These are phyloP conservation scores for Platerodrilus igneus DNA, from an alignment of 2,888 invertebrate species.

Conservation along the genomic window DNA sequence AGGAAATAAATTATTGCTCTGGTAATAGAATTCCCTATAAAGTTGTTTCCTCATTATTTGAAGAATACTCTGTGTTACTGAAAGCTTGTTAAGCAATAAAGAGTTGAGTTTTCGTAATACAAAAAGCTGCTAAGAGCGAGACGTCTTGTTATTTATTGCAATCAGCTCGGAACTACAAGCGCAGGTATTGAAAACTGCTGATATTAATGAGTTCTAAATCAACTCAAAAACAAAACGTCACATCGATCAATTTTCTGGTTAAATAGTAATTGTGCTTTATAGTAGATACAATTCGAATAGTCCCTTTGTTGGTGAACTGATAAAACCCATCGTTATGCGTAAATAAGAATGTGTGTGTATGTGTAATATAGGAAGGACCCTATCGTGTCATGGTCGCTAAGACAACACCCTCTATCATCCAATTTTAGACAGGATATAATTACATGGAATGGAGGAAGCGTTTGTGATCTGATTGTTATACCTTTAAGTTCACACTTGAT, in stretches of 20 bases:
- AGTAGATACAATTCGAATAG: no score
- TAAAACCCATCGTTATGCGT: no score
- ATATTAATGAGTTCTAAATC: conserved; percentile 34
- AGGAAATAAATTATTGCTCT: conserved; percentile 2
- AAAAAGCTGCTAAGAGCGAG: no score
- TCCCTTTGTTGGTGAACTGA: no score
- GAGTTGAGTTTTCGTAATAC: no score
- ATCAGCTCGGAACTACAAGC: conserved; percentile 32
- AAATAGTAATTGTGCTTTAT: no score
- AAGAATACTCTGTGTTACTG: no score
- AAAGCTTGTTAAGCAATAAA: no score
- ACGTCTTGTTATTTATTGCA: conserved; percentile 26
- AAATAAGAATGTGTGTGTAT: no score
- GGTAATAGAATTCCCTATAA: not conserved
- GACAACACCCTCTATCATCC: conserved; percentile 25
- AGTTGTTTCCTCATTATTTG: conserved; percentile 8
- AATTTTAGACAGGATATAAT: conserved; percentile 24
- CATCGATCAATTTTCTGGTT: no score
- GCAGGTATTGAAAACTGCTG: conserved; percentile 33
- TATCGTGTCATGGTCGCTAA: conserved; percentile 25
- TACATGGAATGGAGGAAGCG: conserved; percentile 23
- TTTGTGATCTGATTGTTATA: conserved; percentile 23
- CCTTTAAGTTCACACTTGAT: conserved; percentile 26
- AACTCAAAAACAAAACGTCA: no score
- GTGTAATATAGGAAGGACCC: no score